A percentile compares a stretch with the other conserved stretches of the same genome.
phyloP scores from a whole-genome alignment of 2,113 vertebrate genomes.

The Eptesicus fuscus region DNA sequence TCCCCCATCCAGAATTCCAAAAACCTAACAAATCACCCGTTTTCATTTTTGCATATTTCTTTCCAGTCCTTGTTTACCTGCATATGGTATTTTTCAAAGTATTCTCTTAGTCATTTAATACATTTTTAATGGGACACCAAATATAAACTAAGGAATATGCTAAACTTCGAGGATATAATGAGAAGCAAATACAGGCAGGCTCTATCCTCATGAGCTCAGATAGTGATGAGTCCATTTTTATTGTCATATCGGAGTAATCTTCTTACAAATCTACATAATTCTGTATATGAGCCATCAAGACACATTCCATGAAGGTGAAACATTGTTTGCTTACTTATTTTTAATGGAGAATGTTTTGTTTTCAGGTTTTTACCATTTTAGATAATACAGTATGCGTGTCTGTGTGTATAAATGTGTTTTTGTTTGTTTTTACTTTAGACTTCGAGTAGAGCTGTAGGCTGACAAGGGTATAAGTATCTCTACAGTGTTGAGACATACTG shows the following conservation, averaged over 20 bases:
- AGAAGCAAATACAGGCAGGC: not conserved
- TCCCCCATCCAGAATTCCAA: not conserved
- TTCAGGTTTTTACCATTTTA: not conserved
- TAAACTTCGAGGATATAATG: not conserved
- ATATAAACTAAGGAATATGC: not conserved
- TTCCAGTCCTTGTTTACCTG: not conserved
- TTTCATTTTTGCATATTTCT: not conserved
- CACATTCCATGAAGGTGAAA: not conserved
- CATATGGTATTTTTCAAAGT: not conserved
- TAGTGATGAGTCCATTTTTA: not conserved
- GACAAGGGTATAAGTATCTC: not conserved
- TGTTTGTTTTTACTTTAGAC: not conserved
- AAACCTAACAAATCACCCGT: not conserved
- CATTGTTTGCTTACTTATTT: not conserved
- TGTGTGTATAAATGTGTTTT: not conserved
- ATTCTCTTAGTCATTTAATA: not conserved
- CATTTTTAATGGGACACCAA: not conserved
- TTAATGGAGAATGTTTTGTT: not conserved
- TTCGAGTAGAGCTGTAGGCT: not conserved
- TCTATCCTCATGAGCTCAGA: not conserved
- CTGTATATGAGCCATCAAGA: not conserved
- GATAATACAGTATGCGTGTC: not conserved
- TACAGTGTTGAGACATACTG: not conserved
- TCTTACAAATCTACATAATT: not conserved
- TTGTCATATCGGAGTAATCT: not conserved